These are phyloP conservation scores for Dusona sp. DNA, from an alignment of 2,888 invertebrate genomes.

Conservation along the genomic window DNA sequence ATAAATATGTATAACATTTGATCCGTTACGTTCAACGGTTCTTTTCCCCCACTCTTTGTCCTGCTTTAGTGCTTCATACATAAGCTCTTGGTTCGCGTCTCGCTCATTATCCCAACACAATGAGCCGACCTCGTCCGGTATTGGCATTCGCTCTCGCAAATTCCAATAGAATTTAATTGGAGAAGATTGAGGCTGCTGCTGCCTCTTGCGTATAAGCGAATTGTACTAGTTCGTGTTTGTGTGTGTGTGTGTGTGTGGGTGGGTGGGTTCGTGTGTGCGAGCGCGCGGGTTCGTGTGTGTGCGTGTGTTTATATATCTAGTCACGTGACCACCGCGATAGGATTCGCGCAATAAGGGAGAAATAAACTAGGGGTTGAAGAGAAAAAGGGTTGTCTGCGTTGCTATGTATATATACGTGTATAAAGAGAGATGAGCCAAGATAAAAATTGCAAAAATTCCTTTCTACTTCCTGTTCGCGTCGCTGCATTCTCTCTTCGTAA, in stretches of 20 bases:
- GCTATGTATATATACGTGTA: neutral
- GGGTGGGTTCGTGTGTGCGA: neutral
- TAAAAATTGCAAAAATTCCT: conserved; percentile 56
- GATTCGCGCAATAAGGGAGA: neutral
- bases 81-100: conserved; percentile 66
- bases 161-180: conserved; percentile 84
- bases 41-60: neutral
- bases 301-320: conserved; percentile 1
- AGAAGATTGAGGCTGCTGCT: conserved; percentile 76
- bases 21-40: conserved; percentile 76
- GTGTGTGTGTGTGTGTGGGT: conserved; percentile 65
- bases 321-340: conserved; percentile 23
- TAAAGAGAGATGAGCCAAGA: conserved; percentile 12
- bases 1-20: conserved; percentile 68
- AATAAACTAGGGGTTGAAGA: neutral
- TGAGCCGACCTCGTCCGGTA: conserved; percentile 80
- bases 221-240: neutral
- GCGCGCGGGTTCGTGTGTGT: conserved; percentile 67
- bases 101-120: conserved; percentile 82
- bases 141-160: conserved; percentile 83
- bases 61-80: neutral
- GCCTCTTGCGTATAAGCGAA: neutral
- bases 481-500: neutral
- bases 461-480: neutral
- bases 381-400: conserved; percentile 24